A percentile compares a stretch with the other conserved stretches of the same genome.
Evolutionary conservation across 2,888 invertebrate species (phyloP).

Genomic region (Callinectes sapidus): DNA sequence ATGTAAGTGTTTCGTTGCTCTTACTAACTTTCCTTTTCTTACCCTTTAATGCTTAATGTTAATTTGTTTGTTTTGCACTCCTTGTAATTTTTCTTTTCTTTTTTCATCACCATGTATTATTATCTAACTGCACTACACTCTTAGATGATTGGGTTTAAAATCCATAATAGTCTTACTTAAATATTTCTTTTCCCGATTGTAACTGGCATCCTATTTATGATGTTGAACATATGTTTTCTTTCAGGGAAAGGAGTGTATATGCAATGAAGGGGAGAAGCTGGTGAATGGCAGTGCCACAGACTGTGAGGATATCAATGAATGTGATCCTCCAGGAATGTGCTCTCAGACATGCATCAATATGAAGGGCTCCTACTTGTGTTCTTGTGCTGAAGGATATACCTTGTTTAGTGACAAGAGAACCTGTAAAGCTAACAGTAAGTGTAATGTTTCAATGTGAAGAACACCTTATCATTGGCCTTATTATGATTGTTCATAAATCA

Average conservation of each 20-base stretch:
- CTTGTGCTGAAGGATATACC: conserved; percentile 89
- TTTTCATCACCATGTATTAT: not conserved
- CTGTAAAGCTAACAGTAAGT: conserved; percentile 89
- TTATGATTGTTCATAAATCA: not conserved
- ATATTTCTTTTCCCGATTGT: not conserved
- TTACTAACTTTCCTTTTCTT: not conserved
- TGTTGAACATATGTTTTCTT: conserved; percentile 70
- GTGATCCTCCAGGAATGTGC: conserved; percentile 90
- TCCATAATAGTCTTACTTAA: not conserved
- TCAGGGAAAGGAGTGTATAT: conserved; percentile 89
- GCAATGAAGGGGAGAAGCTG: conserved; percentile 91
- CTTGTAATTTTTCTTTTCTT: not conserved
- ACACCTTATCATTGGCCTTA: not conserved
- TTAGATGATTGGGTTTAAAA: not conserved
- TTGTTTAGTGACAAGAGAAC: conserved; percentile 87
- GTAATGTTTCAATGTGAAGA: not conserved
- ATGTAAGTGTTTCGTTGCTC: conserved; percentile 73
- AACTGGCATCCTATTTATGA: not conserved
- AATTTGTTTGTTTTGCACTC: not conserved
- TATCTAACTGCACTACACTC: conserved; percentile 19
- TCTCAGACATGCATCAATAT: conserved; percentile 93
- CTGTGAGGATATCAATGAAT: conserved; percentile 91
- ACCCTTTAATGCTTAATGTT: not conserved
- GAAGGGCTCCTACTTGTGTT: conserved; percentile 92
- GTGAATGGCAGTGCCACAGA: conserved; percentile 80